Conservation (phyloP, 53 echinoderm and acorn worm species). For the Temnopleurus reevesii region DNA sequence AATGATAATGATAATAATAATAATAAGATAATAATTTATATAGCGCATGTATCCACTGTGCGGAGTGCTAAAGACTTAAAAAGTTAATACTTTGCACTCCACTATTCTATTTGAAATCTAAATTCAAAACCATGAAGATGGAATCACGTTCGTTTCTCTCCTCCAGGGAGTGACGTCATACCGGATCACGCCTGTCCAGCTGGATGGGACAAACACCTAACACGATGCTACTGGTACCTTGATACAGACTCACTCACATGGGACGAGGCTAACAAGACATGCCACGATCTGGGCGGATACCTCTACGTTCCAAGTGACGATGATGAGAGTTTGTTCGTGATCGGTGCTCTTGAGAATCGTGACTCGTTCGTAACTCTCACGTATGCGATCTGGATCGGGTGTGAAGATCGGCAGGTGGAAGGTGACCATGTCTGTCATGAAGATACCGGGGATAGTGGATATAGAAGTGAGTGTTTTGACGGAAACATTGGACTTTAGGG, state of each 20-base stretch:
- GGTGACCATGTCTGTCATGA: background rate
- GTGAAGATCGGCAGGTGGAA: background rate
- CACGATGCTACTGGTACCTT: slow-evolving; percentile 1
- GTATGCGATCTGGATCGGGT: background rate
- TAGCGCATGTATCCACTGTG: too few species aligned
- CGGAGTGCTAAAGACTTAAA: too few species aligned
- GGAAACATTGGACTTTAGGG: too few species aligned
- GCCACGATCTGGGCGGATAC: background rate
- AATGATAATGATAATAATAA: too few species aligned
- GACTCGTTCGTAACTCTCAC: background rate
- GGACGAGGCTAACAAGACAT: background rate
- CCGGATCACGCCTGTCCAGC: background rate
- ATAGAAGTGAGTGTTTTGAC: slow-evolving; percentile 20
- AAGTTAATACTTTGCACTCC: too few species aligned
- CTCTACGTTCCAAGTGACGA: slow-evolving; percentile 18
- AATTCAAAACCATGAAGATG: too few species aligned
- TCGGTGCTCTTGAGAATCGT: background rate
- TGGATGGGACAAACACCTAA: slow-evolving; percentile 3
- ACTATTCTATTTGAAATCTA: too few species aligned
- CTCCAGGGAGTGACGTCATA: background rate
- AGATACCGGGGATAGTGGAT: background rate
- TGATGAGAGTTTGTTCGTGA: background rate
- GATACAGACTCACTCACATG: background rate
- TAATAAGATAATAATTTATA: too few species aligned
- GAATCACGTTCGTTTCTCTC: too few species aligned